Conservation (phyloP, 2,113 vertebrate species). For the Lichenostomus cassidix region DNA sequence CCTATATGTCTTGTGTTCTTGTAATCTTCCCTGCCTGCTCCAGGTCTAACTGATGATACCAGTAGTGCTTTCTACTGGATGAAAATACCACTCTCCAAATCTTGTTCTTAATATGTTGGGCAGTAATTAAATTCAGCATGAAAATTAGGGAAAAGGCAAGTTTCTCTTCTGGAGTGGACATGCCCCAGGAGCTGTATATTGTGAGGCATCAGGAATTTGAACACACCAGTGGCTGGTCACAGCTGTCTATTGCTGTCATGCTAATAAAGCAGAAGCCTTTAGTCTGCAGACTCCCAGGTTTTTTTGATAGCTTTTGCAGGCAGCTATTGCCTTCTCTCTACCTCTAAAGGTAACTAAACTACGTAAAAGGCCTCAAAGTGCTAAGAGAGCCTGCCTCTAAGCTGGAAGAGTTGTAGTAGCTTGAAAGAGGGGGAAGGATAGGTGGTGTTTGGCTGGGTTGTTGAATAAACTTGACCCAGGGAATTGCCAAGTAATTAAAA, state of each 20-base stretch:
- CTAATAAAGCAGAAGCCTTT: neutral
- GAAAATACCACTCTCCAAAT: neutral
- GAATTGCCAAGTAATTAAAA: neutral
- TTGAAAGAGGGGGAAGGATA: neutral
- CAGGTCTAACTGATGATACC: neutral
- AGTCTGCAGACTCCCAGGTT: neutral
- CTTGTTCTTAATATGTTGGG: neutral
- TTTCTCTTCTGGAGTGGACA: neutral
- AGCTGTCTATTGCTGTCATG: neutral
- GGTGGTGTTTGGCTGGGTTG: accelerated
- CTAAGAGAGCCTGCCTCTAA: neutral
- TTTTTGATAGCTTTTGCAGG: neutral
- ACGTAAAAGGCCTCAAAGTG: neutral
- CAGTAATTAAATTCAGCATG: neutral
- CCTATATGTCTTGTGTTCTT: neutral
- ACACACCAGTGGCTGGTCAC: neutral
- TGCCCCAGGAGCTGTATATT: neutral
- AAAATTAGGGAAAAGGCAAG: neutral
- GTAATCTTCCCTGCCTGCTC: accelerated
- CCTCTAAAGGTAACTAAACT: neutral
- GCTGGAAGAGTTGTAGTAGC: neutral
- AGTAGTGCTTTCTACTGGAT: neutral
- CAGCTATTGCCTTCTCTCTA: neutral
- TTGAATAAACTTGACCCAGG: neutral
- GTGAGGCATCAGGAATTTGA: neutral